Evolutionary conservation across 2,888 invertebrate genomes (phyloP).

Genomic region (Synergus japonicus): DNA sequence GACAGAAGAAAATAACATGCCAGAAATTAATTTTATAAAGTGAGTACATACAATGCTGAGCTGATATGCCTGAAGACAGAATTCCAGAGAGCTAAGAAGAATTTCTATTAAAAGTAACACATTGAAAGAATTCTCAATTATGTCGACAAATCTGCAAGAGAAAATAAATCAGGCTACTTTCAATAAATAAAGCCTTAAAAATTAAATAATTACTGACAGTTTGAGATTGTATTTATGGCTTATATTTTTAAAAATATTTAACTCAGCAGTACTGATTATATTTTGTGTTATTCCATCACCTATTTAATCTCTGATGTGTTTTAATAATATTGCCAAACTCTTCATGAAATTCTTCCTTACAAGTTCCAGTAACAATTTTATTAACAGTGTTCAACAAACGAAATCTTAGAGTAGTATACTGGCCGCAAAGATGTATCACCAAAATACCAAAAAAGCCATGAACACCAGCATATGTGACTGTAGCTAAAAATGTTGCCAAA

Average conservation of each 20-base stretch:
- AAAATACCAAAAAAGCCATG: slow-evolving; percentile 63
- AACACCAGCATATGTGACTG: slow-evolving; percentile 61
- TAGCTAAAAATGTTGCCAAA: slow-evolving; percentile 56
- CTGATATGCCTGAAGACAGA: slow-evolving; percentile 51
- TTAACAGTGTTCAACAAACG: neutral
- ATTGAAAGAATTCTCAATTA: slow-evolving; percentile 51
- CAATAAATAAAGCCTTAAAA: neutral
- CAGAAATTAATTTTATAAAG: too few relatives aligned
- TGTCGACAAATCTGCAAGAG: slow-evolving; percentile 43
- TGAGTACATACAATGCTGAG: slow-evolving; percentile 5
- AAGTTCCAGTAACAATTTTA: neutral
- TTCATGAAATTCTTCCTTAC: slow-evolving; percentile 35
- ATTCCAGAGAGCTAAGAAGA: slow-evolving; percentile 39
- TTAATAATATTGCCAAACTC: neutral
- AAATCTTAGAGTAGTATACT: slow-evolving; percentile 50
- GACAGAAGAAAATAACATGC: too few relatives aligned
- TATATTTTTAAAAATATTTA: too few relatives aligned
- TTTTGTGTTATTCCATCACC: neutral
- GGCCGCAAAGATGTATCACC: slow-evolving; percentile 66
- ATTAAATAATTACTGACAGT: neutral
- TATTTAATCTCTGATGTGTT: slow-evolving; percentile 16
- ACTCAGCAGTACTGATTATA: too few relatives aligned
- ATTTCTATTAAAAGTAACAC: slow-evolving; percentile 47
- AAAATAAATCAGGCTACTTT: neutral
- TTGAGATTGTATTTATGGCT: neutral